These are phyloP conservation scores for Drosophila acutilabella DNA, from an alignment of 2,888 invertebrate species.

Conservation along the genomic window DNA sequence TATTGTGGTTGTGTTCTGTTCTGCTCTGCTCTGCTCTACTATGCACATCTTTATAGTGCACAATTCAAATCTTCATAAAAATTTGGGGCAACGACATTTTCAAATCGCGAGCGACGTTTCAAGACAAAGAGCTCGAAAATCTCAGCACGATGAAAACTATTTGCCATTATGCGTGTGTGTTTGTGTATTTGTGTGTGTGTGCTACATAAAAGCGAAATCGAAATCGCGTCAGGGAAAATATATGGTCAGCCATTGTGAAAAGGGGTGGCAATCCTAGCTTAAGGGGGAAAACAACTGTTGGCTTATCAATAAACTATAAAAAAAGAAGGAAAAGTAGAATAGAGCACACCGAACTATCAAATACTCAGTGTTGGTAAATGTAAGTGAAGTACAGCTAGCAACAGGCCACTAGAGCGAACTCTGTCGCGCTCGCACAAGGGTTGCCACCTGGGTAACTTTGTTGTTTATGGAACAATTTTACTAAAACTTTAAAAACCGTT, in stretches of 20 bases:
- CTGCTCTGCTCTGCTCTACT: conserved; percentile 8
- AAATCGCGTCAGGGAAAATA: conserved; percentile 52
- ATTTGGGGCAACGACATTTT: conserved; percentile 72
- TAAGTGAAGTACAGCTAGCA: too few relatives aligned
- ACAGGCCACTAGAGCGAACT: too few relatives aligned
- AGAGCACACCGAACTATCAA: too few relatives aligned
- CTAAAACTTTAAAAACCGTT: too few relatives aligned
- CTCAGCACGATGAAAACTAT: conserved; percentile 56
- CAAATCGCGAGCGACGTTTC: conserved; percentile 30
- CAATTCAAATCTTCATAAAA: conserved; percentile 73
- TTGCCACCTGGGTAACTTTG: too few relatives aligned
- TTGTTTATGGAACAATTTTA: too few relatives aligned
- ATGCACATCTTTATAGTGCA: conserved; percentile 57
- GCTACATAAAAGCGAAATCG: conserved; percentile 57
- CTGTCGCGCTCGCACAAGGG: too few relatives aligned
- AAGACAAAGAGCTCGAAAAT: conserved; percentile 54
- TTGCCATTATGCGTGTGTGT: conserved; percentile 44
- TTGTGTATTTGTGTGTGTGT: conserved; percentile 2
- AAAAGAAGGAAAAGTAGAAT: conserved; percentile 7
- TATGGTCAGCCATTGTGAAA: conserved; percentile 43
- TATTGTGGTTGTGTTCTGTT: conserved; percentile 43
- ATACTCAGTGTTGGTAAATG: too few relatives aligned
- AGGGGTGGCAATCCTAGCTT: conserved; percentile 57
- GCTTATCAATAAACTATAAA: conserved; percentile 80
- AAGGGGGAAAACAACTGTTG: conserved; percentile 50